Evolutionary conservation across 1,140 invertebrate genomes (phyloP), one percentile per base, ranked within the genome.

Genomic region (Dryas iulia): DNA sequence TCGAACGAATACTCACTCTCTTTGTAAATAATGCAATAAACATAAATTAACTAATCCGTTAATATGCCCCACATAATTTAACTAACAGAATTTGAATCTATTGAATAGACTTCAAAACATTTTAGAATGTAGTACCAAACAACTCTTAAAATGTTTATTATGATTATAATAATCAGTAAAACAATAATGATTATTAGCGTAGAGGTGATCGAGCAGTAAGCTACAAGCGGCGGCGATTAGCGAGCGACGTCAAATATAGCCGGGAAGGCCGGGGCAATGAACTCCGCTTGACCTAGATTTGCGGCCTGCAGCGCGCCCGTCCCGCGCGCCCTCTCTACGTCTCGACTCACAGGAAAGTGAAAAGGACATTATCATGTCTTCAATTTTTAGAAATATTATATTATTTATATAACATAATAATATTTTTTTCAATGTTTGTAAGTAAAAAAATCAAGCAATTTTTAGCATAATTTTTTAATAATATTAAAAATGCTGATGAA

Each of bases 211-310:
- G 53, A 35, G 58, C 33, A 59, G 64, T 69, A 66, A 57, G 30
- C 58, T 69, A 64, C 60, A 63, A 33, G 57, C 61, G 52, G 80
- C 70, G 78, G 81, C 81, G 81, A 86, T 87, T 89, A 86, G 82
- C 81, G 84, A 84, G 80, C 83, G 85, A 83, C 81, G 84, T 86
- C 85, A 81, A 90, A 91, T 92, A 90, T 92, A 91, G 87, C 80
- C 78, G 87, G 89, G 91, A 92, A 92, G 91, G 90, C 91, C 91
- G 89, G 91, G 84, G 88, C 89, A 90, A 91, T 87, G 91, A 92
- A 91, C 89, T 91, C 84, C 78, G 88, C 84, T 84, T 92, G 91
- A 92, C 91, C 91, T 77, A 92, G 89, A 92, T 92, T 77, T 66
- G 72, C 78, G 56, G 23, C 56, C 61, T 47, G 25, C 63, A 24